A percentile compares a stretch with the other conserved stretches of the same genome.
These are phyloP conservation scores for Magallana ariakensis DNA, from an alignment of 1,140 invertebrate species.

Conservation along the genomic window DNA sequence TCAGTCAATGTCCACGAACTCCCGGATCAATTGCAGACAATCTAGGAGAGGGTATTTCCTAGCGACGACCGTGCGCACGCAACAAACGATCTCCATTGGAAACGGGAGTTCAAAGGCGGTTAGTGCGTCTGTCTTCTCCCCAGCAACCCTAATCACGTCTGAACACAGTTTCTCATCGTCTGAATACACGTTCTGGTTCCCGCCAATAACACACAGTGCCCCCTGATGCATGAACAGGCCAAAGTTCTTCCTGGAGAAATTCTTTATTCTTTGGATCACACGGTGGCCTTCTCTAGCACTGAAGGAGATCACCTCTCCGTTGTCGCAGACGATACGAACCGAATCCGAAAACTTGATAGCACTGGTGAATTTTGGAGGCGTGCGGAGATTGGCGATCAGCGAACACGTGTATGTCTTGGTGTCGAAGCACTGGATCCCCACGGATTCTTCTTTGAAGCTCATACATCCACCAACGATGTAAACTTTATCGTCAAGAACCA, in stretches of 20 bases:
- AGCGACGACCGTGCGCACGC: conserved; percentile 23
- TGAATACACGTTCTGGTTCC: conserved; percentile 21
- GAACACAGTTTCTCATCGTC: conserved; percentile 25
- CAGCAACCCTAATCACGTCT: conserved; percentile 12
- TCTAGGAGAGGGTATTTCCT: conserved; percentile 48
- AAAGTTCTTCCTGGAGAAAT: conserved; percentile 50
- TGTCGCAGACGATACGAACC: conserved; percentile 40
- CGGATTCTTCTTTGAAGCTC: conserved; percentile 39
- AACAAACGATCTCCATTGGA: conserved; percentile 40
- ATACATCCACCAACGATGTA: conserved; percentile 55
- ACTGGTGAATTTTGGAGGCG: conserved; percentile 42
- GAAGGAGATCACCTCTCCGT: conserved; percentile 51
- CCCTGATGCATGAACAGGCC: conserved; percentile 28
- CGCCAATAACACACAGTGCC: conserved; percentile 39
- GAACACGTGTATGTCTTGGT: conserved; percentile 49
- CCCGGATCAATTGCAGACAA: neutral
- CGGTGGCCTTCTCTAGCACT: conserved; percentile 37
- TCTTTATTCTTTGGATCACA: neutral
- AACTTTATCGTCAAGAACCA: conserved; percentile 48
- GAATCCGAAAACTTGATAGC: conserved; percentile 28
- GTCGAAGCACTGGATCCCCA: conserved; percentile 57
- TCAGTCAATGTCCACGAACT: conserved; percentile 31
- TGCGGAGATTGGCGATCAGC: conserved; percentile 50
- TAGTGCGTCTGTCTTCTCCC: neutral
- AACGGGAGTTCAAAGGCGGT: conserved; percentile 31